phyloP scores from a whole-genome alignment of 2,797 vertebrate species.

The Poeciliopsis gracilis region DNA sequence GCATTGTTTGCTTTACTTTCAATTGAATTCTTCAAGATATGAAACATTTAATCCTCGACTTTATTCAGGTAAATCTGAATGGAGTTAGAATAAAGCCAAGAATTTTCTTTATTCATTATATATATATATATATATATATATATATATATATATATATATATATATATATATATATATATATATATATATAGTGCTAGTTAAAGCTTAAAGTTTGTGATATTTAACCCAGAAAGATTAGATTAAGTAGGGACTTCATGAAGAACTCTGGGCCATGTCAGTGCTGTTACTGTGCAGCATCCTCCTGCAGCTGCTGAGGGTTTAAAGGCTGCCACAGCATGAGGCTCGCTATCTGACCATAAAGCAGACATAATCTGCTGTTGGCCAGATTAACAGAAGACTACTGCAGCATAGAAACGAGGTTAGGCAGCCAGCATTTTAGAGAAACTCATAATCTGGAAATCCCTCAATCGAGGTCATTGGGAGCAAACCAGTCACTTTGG shows the following conservation, averaged over 20 bases:
- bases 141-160: no score
- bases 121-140: no score
- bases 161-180: no score
- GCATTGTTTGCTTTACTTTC: background rate
- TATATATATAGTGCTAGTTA: background rate
- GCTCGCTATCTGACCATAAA: slow-evolving; percentile 44
- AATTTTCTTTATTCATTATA: background rate
- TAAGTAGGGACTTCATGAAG: background rate
- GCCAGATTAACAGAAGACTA: slow-evolving; percentile 68
- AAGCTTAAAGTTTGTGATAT: background rate
- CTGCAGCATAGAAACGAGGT: slow-evolving; percentile 71
- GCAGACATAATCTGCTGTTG: slow-evolving; percentile 69
- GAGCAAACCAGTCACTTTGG: background rate
- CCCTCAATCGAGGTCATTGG: slow-evolving; percentile 66
- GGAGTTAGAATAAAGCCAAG: background rate
- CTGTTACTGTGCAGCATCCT: slow-evolving; percentile 17
- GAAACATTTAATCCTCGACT: background rate
- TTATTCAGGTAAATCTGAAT: background rate
- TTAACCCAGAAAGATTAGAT: background rate
- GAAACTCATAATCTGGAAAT: slow-evolving; percentile 69
- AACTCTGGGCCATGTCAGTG: background rate
- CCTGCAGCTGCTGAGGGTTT: slow-evolving; percentile 53
- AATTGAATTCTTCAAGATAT: background rate
- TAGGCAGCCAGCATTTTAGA: slow-evolving; percentile 59
- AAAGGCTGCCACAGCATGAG: slow-evolving; percentile 36